Evolutionary conservation across 1,140 invertebrate species (phyloP), one percentile per base, ranked within the genome.

Genomic region (Steinernema feltiae): DNA sequence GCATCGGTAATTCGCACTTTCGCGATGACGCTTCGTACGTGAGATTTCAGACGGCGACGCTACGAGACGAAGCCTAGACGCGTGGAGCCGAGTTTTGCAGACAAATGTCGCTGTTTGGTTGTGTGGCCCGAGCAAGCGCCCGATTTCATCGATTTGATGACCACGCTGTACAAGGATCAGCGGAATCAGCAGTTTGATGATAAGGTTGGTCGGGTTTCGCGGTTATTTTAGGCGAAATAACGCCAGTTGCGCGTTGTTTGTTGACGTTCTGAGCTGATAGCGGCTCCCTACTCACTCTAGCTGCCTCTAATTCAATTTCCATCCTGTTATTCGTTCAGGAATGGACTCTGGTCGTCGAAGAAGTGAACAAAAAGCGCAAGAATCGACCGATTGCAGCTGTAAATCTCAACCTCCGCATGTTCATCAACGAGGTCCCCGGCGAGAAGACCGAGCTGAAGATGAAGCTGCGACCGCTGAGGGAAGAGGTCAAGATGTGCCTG

Each of bases 281-380:
- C n/a, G n/a, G n/a, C n/a, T n/a, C n/a, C n/a, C n/a, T n/a, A n/a
- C n/a, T n/a, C n/a, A n/a, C n/a, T n/a, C n/a, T n/a, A n/a, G n/a
- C n/a, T n/a, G n/a, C n/a, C n/a, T n/a, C n/a, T n/a, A n/a, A n/a
- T n/a, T n/a, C n/a, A n/a, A n/a, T n/a, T n/a, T n/a, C n/a, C n/a
- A 35, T 41, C 0, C 27, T 41, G 29, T 0, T 30, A 48, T 75
- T 71, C 35, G n/a, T 77, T 72, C 31, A 82, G 77, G 82, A 84
- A 76, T 84, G 82, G 82, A 84, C 82, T 27, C 70, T 84, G 12
- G 79, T 84, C 1, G 78, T 84, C 1, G 82, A 84, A 71, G 82
- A 83, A 72, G 32, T 84, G 24, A 76, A 46, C 15, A 32, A 30
- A 3, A 84, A 82, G 72, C 74, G 76, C 31, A 76, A 79, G 76